Base-by-base conservation (phyloP, 1,140 invertebrate genomes). In the Ylistrum balloti region DNA sequence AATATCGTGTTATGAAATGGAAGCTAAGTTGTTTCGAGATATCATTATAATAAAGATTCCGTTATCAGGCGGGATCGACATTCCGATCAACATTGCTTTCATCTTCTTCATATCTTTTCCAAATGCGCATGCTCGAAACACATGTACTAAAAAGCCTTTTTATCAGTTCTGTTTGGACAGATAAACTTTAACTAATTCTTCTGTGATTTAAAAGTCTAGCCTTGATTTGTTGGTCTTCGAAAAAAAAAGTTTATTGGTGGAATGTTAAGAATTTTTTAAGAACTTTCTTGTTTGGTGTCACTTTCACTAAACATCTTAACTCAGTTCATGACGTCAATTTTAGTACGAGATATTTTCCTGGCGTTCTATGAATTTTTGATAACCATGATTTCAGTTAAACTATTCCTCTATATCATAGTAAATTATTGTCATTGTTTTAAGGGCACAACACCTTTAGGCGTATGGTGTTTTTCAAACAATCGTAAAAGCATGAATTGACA, bases 1-100 rank as follows among this genome's bases (percentile, higher is more conserved):
- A 74, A 74, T 28, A 28, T 74, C 7, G 17, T 28, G 9, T 28
- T 17, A 2, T 0, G 56, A 2, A 28, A 5, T 74, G 7, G 28
- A 28, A 22, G n/a, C 56, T 28, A 28, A 74, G 22, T 28, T 74
- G 56, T 1, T 74, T 74, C 28, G 13, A 45, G n/a, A 74, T 74
- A 74, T 74, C 17, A 74, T 74, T 74, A 74, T 28, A 11, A n/a
- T 74, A 28, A 28, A 28, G 56, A 74, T 74, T 28, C 11, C 41
- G 41, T 45, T 45, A 13, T 28, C 22, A 17, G 56, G 56, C 56
- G 22, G 20, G 56, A 74, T 74, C 56, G 28, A 28, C 22, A 74
- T 74, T 74, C 56, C 56, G 56, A 74, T 74, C 17, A 74, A 74
- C 56, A 74, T 74, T 74, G 22, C 56, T 74, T n/a, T 74, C 56